Percentiles rank a stretch among this genome's conserved stretches.
phyloP scores from a whole-genome alignment of 2,113 vertebrate genomes.

The Megaptera novaeangliae region DNA sequence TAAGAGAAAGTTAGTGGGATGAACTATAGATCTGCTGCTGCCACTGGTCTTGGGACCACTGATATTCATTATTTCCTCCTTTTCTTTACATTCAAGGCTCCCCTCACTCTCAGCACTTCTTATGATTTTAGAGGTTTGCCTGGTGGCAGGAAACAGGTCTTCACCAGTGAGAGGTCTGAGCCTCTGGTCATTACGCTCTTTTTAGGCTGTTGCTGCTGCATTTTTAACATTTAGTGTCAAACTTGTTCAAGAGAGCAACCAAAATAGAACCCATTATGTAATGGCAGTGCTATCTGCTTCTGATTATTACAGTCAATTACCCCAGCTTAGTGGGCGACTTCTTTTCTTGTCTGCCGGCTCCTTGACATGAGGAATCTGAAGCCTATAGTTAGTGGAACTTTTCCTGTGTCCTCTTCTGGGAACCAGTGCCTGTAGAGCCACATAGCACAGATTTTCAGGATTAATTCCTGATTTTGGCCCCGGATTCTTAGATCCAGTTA shows the following conservation, averaged over 20 bases:
- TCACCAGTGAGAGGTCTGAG: background rate
- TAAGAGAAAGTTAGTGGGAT: background rate
- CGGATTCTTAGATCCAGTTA: background rate
- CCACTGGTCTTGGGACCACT: accelerated
- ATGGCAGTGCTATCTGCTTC: background rate
- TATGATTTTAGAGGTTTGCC: background rate
- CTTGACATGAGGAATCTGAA: background rate
- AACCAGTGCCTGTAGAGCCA: background rate
- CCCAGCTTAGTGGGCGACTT: background rate
- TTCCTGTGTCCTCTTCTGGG: background rate
- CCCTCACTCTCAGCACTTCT: background rate
- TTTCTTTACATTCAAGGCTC: background rate
- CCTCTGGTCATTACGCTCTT: background rate
- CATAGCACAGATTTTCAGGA: background rate
- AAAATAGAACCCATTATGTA: background rate
- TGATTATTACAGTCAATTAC: background rate
- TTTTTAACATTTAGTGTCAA: slow-evolving; percentile 1
- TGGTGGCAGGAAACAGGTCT: background rate
- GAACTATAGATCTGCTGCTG: background rate
- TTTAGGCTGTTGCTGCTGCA: background rate
- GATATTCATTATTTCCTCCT: background rate
- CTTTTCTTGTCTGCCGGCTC: background rate
- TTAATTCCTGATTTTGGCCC: background rate
- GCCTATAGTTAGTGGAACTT: background rate
- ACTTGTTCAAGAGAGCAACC: background rate